A percentile compares a stretch with the other conserved stretches of the same genome.
phyloP scores from a whole-genome alignment of 2,888 invertebrate genomes.

The Neoaliturus tenellus region DNA sequence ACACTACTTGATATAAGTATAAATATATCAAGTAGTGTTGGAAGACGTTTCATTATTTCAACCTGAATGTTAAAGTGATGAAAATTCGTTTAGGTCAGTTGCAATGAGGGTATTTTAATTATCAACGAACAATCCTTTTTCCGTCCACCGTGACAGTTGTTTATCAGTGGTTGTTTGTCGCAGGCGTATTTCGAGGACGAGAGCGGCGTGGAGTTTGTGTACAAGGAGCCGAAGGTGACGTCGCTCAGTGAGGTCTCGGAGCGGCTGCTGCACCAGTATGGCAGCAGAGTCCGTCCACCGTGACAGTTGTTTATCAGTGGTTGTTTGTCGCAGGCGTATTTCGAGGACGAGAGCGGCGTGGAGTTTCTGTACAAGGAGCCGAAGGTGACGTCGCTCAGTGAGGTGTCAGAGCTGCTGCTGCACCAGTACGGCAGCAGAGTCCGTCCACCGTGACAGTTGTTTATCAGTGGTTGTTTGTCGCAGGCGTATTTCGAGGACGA shows the following conservation, averaged over 20 bases:
- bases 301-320: too few species aligned
- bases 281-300: slow-evolving; percentile 92
- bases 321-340: slow-evolving; percentile 77
- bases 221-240: slow-evolving; percentile 97
- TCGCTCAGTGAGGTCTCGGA: slow-evolving; percentile 96
- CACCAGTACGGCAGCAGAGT: slow-evolving; percentile 92
- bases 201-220: slow-evolving; percentile 92
- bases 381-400: slow-evolving; percentile 94
- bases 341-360: slow-evolving; percentile 89
- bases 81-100: too few species aligned
- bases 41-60: too few species aligned
- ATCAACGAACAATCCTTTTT: too few species aligned
- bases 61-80: too few species aligned
- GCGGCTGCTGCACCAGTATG: slow-evolving; percentile 87
- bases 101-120: too few species aligned
- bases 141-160: too few species aligned
- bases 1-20: too few species aligned
- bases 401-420: slow-evolving; percentile 92
- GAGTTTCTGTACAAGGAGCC: slow-evolving; percentile 98
- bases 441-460: too few species aligned
- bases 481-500: slow-evolving; percentile 88
- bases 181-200: slow-evolving; percentile 88
- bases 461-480: slow-evolving; percentile 3
- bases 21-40: too few species aligned
- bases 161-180: slow-evolving; percentile 3